Conservation (phyloP, 2,113 vertebrate genomes). For the Equus przewalskii region DNA sequence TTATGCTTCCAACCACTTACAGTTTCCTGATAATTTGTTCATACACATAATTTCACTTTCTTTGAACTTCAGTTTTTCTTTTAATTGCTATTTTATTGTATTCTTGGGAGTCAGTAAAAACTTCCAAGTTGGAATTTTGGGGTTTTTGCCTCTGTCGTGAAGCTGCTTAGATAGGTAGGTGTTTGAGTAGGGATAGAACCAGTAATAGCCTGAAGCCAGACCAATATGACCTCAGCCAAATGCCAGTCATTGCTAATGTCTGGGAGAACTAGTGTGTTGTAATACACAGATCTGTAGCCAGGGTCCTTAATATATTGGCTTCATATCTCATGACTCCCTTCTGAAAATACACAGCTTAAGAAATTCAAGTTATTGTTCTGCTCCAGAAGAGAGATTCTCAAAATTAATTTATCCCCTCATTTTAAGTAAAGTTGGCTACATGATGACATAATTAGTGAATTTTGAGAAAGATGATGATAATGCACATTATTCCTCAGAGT, state of each 20-base stretch:
- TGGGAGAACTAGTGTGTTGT: background rate
- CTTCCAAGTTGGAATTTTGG: background rate
- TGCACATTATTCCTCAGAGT: background rate
- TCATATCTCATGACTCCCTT: background rate
- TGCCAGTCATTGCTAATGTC: background rate
- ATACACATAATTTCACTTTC: background rate
- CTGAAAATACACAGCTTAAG: background rate
- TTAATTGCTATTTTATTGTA: background rate
- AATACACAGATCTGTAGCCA: background rate
- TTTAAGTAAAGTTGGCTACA: conserved; percentile 29
- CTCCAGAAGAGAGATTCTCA: background rate
- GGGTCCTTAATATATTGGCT: background rate
- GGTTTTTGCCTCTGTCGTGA: background rate
- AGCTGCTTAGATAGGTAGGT: background rate
- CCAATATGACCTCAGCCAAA: background rate
- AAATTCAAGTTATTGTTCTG: background rate
- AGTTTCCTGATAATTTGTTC: background rate
- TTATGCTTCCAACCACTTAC: background rate
- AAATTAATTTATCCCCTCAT: conserved; percentile 17
- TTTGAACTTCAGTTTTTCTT: conserved; percentile 11
- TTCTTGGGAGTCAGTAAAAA: background rate
- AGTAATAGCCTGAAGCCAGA: background rate
- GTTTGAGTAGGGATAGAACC: background rate
- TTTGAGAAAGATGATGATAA: background rate
- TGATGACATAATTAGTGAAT: background rate